These are phyloP conservation scores for Eristalis pertinax DNA, from an alignment of 2,888 invertebrate species.

Conservation along the genomic window DNA sequence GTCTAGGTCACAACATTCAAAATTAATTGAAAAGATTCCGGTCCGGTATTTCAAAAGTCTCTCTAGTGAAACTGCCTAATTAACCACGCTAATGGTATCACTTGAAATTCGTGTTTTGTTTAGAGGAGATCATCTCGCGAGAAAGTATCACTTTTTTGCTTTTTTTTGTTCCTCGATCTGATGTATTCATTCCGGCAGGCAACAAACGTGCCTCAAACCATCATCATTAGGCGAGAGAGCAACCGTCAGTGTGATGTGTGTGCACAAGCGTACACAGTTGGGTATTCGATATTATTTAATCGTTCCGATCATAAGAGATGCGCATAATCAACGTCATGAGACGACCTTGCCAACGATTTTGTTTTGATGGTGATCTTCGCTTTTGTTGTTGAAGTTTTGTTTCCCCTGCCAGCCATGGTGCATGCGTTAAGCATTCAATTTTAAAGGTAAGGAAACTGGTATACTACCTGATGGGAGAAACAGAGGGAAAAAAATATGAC, in stretches of 20 bases:
- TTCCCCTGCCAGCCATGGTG: constrained; percentile 6
- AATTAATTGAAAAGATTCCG: constrained; percentile 25
- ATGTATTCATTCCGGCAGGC: constrained; percentile 25
- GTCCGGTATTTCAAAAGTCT: constrained; percentile 32
- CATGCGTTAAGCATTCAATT: constrained; percentile 50
- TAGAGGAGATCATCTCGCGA: constrained; percentile 40
- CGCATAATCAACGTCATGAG: constrained; percentile 70
- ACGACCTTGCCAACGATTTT: constrained; percentile 71
- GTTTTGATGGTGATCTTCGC: constrained; percentile 66
- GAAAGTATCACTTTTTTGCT: constrained; percentile 44
- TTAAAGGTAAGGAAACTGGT: constrained; percentile 52
- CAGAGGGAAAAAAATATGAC: constrained; percentile 42
- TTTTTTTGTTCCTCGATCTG: not conserved
- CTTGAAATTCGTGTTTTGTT: constrained; percentile 48
- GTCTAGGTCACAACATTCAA: constrained; percentile 68
- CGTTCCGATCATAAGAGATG: constrained; percentile 63
- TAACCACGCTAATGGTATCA: constrained; percentile 49
- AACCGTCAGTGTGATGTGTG: constrained; percentile 21
- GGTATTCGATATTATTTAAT: constrained; percentile 63
- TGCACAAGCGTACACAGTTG: constrained; percentile 3
- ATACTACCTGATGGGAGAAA: constrained; percentile 30
- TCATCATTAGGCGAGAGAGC: constrained; percentile 45
- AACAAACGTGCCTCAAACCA: constrained; percentile 24
- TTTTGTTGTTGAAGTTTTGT: constrained; percentile 34
- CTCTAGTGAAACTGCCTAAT: constrained; percentile 29